Base-by-base conservation (phyloP, 1,140 invertebrate genomes). In the Temnothorax nylanderi region DNA sequence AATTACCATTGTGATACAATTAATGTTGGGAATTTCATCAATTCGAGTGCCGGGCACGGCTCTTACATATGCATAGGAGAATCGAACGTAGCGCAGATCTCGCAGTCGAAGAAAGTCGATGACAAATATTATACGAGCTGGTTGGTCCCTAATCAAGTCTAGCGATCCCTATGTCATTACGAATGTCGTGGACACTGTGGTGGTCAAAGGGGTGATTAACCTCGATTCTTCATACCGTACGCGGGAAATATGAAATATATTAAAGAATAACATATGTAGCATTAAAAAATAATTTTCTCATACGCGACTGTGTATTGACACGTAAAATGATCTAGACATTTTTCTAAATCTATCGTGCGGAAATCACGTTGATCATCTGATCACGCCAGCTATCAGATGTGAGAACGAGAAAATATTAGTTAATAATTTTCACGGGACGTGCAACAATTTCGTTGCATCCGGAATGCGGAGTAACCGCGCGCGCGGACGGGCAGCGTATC, bases 1-100 rank as follows among this genome's bases (percentile, higher is more conserved):
- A 95, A 95, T 95, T 95, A 95, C 95, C 94, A 95, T 95, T 95
- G 95, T 95, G 94, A 95, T 95, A 95, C 94, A 95, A 95, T 95
- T 95, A 95, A 95, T 95, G 95, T 95, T 95, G 94, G 94, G 94
- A 95, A 95, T 95, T 95, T 95, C 95, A 95, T 95, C 95, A 94
- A 95, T 95, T 95, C 94, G 94, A 93, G 94, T 94, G 93, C 93
- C 92, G 92, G 92, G 93, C 91, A 91, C 93, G 91, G 93, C 93
- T 94, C 93, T 95, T 95, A 94, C 94, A 94, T 95, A 95, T 95
- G 94, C 94, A 95, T 95, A 95, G 94, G 94, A 93, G 94, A 94
- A 94, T 95, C 94, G 93, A 94, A 94, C 94, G 91, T 93, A 89
- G 89, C 69, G 72, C 86, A 80, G 90, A 91, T 91, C 84, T 91